Percentiles rank a stretch among this genome's conserved stretches.
These are phyloP conservation scores for Xenus cinereus DNA, from an alignment of 2,113 vertebrate species.

Conservation along the genomic window DNA sequence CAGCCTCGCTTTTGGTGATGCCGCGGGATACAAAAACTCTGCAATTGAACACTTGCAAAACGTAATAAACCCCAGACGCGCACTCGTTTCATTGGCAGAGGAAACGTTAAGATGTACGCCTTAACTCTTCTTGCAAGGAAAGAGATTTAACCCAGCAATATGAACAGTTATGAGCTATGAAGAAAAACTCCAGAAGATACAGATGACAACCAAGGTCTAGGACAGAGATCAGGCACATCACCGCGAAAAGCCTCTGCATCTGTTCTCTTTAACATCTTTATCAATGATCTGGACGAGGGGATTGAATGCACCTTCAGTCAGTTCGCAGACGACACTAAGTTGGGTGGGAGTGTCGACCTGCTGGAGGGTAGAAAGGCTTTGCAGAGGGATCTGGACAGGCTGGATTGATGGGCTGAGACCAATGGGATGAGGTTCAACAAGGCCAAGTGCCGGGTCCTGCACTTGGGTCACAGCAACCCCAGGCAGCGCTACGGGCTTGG, in stretches of 20 bases:
- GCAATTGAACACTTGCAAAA: not conserved
- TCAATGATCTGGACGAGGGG: too few relatives aligned
- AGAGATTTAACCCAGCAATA: not conserved
- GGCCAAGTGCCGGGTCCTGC: too few relatives aligned
- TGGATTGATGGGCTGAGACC: too few relatives aligned
- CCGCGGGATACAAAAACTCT: not conserved
- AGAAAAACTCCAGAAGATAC: not conserved
- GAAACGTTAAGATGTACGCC: not conserved
- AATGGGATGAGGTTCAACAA: too few relatives aligned
- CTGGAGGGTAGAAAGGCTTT: too few relatives aligned
- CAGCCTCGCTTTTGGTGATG: not conserved
- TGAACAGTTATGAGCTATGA: not conserved
- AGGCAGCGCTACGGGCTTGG: too few relatives aligned
- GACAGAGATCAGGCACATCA: not conserved
- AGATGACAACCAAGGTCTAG: not conserved
- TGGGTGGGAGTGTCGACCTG: too few relatives aligned
- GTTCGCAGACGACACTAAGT: too few relatives aligned
- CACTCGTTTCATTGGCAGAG: not conserved
- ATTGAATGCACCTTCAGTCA: too few relatives aligned
- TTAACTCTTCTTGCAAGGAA: not conserved
- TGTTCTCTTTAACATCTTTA: too few relatives aligned
- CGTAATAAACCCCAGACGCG: rapidly evolving
- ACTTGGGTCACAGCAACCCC: too few relatives aligned
- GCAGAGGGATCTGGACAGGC: too few relatives aligned
- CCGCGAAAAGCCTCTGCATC: not conserved